Conservation (phyloP, 2,113 vertebrate genomes). For the Centropristis striata region DNA sequence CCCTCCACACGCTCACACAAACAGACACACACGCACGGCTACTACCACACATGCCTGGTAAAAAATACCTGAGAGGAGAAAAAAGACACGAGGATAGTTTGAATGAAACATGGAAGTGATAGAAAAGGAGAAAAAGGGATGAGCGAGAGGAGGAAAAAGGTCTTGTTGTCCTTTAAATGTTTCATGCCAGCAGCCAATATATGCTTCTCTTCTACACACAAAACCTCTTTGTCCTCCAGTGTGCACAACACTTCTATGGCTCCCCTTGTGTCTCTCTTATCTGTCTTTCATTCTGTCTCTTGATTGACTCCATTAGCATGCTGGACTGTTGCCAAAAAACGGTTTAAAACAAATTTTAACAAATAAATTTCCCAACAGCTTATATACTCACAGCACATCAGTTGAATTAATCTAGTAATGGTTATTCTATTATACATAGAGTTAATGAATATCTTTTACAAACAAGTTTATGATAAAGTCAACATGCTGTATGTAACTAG, state of each 20-base stretch:
- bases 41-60: background rate
- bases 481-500: constrained; percentile 14
- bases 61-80: constrained; percentile 42
- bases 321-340: constrained; percentile 25
- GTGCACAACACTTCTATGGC: constrained; percentile 24
- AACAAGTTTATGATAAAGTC: constrained; percentile 11
- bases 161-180: constrained; percentile 56
- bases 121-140: constrained; percentile 15
- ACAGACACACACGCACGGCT: constrained; percentile 18
- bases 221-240: constrained; percentile 55
- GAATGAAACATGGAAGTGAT: constrained; percentile 20
- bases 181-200: constrained; percentile 39
- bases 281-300: constrained; percentile 46
- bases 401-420: background rate
- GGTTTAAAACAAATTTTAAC: constrained; percentile 35
- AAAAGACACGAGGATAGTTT: background rate
- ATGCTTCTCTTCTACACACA: constrained; percentile 49
- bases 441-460: constrained; percentile 42
- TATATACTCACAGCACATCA: background rate
- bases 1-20: constrained; percentile 22
- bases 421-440: constrained; percentile 14
- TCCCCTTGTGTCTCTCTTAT: constrained; percentile 38
- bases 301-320: constrained; percentile 52
- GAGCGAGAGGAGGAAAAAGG: constrained; percentile 8
- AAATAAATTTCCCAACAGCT: constrained; percentile 15